Percentiles rank a stretch among this genome's conserved stretches.
Conservation (phyloP, 2,797 vertebrate species). For the Rhinella marina region DNA sequence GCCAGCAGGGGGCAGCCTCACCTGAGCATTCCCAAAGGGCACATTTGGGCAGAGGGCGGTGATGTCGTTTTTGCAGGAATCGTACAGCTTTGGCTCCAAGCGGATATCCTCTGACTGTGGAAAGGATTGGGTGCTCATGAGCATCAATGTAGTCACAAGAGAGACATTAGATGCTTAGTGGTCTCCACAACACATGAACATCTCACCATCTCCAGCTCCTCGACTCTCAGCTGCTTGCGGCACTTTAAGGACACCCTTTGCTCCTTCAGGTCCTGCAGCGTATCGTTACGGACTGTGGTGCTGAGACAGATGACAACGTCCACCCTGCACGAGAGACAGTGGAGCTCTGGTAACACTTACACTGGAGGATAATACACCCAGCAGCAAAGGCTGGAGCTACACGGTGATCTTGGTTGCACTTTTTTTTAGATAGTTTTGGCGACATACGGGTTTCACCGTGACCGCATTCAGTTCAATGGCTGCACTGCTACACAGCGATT, state of each 20-base stretch:
- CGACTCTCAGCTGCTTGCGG: conserved; percentile 94
- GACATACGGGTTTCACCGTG: no score
- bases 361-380: not conserved
- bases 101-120: conserved; percentile 89
- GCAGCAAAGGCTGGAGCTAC: not conserved
- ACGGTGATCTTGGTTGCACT: no score
- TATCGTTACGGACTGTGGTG: conserved; percentile 95
- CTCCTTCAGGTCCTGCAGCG: conserved; percentile 91
- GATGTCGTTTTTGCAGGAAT: conserved; percentile 92
- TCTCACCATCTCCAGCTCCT: conserved; percentile 95
- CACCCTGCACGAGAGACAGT: conserved; percentile 79
- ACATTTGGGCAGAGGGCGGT: conserved; percentile 85
- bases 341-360: not conserved
- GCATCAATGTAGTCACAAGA: no score
- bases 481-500: no score
- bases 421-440: no score
- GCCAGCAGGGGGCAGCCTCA: conserved; percentile 65
- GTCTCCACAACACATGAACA: not conserved
- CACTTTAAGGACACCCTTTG: conserved; percentile 94
- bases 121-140: conserved; percentile 23
- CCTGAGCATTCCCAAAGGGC: conserved; percentile 95
- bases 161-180: not conserved
- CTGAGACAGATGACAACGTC: conserved; percentile 97
- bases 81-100: conserved; percentile 91
- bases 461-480: no score